Evolutionary conservation across 2,888 invertebrate genomes (phyloP).

Genomic region (Archips xylosteana): DNA sequence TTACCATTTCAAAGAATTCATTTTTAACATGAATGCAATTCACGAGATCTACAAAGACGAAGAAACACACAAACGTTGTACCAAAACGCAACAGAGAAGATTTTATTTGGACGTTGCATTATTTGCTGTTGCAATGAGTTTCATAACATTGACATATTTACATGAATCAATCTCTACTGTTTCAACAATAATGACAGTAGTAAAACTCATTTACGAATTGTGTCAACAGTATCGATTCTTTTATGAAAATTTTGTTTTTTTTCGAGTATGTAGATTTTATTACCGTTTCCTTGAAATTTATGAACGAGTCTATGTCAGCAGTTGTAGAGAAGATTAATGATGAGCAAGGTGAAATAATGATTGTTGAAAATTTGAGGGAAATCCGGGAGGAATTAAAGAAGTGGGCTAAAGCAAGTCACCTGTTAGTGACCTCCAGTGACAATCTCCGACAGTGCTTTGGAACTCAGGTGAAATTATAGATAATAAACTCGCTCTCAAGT

Average conservation of each 20-base stretch:
- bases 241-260: background rate
- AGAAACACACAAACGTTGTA: no score
- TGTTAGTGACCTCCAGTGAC: background rate
- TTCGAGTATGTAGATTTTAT: background rate
- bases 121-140: no score
- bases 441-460: conserved; percentile 1
- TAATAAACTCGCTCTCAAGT: background rate
- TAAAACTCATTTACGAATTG: background rate
- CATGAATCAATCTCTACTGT: background rate
- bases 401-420: background rate
- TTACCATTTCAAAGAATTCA: no score
- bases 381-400: background rate
- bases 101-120: no score
- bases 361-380: background rate
- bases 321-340: background rate
- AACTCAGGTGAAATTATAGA: conserved; percentile 3
- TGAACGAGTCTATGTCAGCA: background rate
- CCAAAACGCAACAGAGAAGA: no score
- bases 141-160: no score
- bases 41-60: no score
- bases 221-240: background rate
- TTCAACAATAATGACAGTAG: background rate
- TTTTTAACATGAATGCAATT: no score
- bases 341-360: background rate
- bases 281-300: background rate